A percentile compares a stretch with the other conserved stretches of the same genome.
phyloP scores from a whole-genome alignment of 2,888 invertebrate species.

The Melinopterus prodromus region DNA sequence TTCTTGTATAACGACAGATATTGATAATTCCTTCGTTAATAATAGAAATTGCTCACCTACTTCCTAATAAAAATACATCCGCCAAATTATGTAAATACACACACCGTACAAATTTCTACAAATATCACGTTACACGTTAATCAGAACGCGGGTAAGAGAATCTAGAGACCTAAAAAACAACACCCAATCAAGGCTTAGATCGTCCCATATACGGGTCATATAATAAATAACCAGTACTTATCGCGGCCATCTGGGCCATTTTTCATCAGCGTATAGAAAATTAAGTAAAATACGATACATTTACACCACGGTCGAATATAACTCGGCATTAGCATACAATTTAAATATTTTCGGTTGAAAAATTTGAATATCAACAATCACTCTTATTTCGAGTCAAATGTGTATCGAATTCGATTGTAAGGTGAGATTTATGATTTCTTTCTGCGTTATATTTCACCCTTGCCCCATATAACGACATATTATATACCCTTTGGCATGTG shows the following conservation, averaged over 20 bases:
- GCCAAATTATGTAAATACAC: background rate
- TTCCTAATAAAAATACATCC: no score
- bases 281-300: background rate
- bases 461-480: conserved; percentile 30
- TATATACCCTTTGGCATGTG: conserved; percentile 12
- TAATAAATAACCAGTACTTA: background rate
- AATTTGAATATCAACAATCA: background rate
- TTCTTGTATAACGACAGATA: no score
- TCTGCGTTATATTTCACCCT: conserved; percentile 30
- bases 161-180: background rate
- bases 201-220: background rate
- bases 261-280: conserved; percentile 4
- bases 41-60: no score
- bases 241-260: background rate
- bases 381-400: background rate
- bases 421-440: conserved; percentile 9
- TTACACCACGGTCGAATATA: background rate
- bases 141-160: background rate
- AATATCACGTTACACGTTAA: background rate
- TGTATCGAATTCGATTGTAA: conserved; percentile 4
- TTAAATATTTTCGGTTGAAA: conserved; percentile 4
- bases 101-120: background rate
- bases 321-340: background rate
- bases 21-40: no score
- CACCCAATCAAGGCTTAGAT: background rate